Percentiles rank a stretch among this genome's conserved stretches.
Conservation (phyloP, 2,888 invertebrate genomes). For the Alsophila aescularia region DNA sequence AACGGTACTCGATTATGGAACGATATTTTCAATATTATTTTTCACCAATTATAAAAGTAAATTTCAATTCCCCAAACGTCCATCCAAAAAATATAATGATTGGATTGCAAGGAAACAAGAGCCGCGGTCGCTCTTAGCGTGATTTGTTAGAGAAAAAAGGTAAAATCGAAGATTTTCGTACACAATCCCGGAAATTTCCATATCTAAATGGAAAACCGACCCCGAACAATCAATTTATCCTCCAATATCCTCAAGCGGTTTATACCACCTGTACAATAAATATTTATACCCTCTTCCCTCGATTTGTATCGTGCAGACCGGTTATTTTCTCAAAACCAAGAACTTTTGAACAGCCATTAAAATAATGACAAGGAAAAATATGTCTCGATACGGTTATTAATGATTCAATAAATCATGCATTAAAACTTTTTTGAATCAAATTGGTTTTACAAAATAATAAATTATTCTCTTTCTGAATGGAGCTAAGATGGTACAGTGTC, state of each 20-base stretch:
- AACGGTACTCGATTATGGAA: too few species aligned
- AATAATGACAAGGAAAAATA: slow-evolving; percentile 19
- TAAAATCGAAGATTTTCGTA: slow-evolving; percentile 81
- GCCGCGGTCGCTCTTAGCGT: slow-evolving; percentile 60
- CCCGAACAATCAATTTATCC: slow-evolving; percentile 85
- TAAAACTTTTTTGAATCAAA: background rate
- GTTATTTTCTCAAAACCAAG: slow-evolving; percentile 54
- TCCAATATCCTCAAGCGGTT: slow-evolving; percentile 83
- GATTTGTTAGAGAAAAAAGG: slow-evolving; percentile 76
- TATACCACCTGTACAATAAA: slow-evolving; percentile 84
- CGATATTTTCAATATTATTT: too few species aligned
- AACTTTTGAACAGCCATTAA: slow-evolving; percentile 39
- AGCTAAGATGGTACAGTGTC: too few species aligned
- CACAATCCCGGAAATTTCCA: slow-evolving; percentile 84
- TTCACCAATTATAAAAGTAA: slow-evolving; percentile 7
- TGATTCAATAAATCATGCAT: slow-evolving; percentile 13
- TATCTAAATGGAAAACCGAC: slow-evolving; percentile 85
- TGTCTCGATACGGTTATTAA: slow-evolving; percentile 5
- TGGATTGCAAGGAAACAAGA: slow-evolving; percentile 49
- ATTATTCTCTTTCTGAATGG: too few species aligned
- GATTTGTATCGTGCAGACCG: slow-evolving; percentile 67
- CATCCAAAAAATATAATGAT: slow-evolving; percentile 37
- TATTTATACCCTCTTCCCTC: slow-evolving; percentile 79
- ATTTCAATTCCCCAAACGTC: slow-evolving; percentile 14
- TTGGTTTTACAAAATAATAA: too few species aligned